Percentiles rank a stretch among this genome's conserved stretches.
Conservation (phyloP, 2,797 vertebrate species). For the Nasua narica region DNA sequence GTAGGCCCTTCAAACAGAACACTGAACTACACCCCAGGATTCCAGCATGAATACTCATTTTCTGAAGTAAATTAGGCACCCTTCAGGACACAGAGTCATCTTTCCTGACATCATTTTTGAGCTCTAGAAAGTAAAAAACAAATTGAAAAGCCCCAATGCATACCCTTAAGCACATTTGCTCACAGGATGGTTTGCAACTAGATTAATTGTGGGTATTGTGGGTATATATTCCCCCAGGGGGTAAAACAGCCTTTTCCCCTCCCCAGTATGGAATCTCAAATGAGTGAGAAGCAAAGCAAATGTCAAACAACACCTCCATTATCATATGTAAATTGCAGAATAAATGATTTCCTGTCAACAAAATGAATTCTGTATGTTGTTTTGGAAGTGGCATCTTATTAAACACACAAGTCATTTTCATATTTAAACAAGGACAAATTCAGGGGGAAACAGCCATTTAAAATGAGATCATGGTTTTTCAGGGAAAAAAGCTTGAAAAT, state of each 20-base stretch:
- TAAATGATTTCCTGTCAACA: conserved; percentile 66
- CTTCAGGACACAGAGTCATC: conserved; percentile 25
- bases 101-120: neutral
- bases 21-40: neutral
- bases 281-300: conserved; percentile 61
- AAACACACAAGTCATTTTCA: conserved; percentile 36
- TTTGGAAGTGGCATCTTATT: conserved; percentile 28
- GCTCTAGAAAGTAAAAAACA: neutral
- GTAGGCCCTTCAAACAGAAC: conserved; percentile 6
- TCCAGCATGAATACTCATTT: conserved; percentile 23
- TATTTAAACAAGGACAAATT: conserved; percentile 66
- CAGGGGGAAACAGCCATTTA: conserved; percentile 42
- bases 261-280: conserved; percentile 42
- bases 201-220: conserved; percentile 43
- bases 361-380: conserved; percentile 24
- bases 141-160: neutral
- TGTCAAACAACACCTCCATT: conserved; percentile 65
- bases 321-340: conserved; percentile 72
- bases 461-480: conserved; percentile 24
- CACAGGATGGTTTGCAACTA: neutral
- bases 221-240: neutral
- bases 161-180: neutral
- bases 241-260: neutral
- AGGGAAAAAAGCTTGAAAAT: neutral
- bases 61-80: conserved; percentile 25